Evolutionary conservation across 1,140 invertebrate species (phyloP).

Genomic region (Lanistes nyassanus): DNA sequence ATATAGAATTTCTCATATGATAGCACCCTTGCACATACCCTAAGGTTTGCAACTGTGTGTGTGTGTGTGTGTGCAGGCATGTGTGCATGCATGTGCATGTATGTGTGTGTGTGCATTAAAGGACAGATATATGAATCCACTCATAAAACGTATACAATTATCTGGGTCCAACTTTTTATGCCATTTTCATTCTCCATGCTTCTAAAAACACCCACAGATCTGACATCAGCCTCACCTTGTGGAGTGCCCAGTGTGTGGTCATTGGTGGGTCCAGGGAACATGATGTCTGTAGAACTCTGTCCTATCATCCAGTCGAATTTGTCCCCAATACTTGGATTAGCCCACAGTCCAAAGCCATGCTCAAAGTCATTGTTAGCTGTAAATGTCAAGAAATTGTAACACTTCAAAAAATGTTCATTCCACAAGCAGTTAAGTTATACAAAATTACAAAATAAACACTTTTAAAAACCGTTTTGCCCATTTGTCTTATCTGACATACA

Average conservation of each 20-base stretch:
- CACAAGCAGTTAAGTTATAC: no score
- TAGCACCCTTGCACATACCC: no score
- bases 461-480: neutral
- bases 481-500: neutral
- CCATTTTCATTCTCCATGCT: no score
- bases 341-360: conserved; percentile 50
- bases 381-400: conserved; percentile 7
- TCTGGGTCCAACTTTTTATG: no score
- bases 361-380: conserved; percentile 56
- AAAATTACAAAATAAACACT: no score
- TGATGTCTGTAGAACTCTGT: conserved; percentile 37
- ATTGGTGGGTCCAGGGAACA: conserved; percentile 52
- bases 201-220: neutral
- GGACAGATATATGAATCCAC: no score
- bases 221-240: conserved; percentile 23
- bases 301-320: conserved; percentile 61
- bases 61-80: no score
- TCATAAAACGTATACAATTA: no score
- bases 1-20: no score
- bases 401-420: neutral
- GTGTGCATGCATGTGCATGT: no score
- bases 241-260: conserved; percentile 53
- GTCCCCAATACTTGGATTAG: conserved; percentile 45
- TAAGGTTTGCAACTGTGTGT: no score
- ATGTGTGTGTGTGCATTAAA: neutral